Conservation (phyloP, 2,113 vertebrate species). For the Eolophus roseicapilla region DNA sequence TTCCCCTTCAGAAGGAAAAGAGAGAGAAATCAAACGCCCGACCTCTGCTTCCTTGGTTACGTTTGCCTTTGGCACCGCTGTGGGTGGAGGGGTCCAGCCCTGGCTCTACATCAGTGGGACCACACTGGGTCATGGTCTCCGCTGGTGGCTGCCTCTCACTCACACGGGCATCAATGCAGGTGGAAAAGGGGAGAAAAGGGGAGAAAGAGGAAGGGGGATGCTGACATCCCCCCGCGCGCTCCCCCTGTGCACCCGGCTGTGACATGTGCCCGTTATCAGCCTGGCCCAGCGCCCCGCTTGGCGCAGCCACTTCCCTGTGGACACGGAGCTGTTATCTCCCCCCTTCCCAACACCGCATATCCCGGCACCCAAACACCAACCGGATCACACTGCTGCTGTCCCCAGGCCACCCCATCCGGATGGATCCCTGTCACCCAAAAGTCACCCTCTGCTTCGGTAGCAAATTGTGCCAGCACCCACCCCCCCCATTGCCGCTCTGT, state of each 20-base stretch:
- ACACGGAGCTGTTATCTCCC: not conserved
- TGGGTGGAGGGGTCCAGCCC: not conserved
- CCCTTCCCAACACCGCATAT: not conserved
- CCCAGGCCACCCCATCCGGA: not conserved
- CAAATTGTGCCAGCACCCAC: not conserved
- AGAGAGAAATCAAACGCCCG: not conserved
- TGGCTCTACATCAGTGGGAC: not conserved
- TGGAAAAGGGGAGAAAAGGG: not conserved
- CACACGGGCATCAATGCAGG: accelerated
- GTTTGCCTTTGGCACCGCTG: not conserved
- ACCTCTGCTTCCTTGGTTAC: not conserved
- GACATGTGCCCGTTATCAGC: not conserved
- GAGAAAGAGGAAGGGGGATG: not conserved
- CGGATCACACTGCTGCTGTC: accelerated
- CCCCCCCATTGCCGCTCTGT: accelerated
- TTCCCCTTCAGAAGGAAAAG: not conserved
- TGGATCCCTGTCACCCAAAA: not conserved
- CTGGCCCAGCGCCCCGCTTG: not conserved
- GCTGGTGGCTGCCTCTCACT: not conserved
- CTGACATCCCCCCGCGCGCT: not conserved
- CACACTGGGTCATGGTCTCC: not conserved
- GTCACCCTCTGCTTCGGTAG: accelerated
- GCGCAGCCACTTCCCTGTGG: not conserved
- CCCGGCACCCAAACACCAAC: not conserved
- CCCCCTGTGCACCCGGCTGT: not conserved